A percentile compares a stretch with the other conserved stretches of the same genome.
These are phyloP conservation scores for Aotus griseimembra DNA, from an alignment of 2,797 vertebrate genomes.

Conservation along the genomic window DNA sequence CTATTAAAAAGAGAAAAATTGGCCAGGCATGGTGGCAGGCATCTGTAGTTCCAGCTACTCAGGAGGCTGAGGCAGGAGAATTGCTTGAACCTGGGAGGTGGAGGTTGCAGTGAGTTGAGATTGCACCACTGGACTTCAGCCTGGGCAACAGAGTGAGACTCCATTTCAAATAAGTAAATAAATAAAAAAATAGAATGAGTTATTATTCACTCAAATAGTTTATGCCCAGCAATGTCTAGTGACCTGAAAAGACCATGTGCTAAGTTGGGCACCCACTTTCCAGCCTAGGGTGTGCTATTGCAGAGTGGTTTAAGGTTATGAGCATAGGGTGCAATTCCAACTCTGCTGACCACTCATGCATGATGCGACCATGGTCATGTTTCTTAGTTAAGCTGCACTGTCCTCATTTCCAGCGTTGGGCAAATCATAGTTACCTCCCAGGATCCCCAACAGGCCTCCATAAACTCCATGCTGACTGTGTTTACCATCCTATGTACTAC, in stretches of 20 bases:
- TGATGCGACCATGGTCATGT: neutral
- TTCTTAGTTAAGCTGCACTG: neutral
- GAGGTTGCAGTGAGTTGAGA: too few relatives aligned
- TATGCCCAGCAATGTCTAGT: neutral
- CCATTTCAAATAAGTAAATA: neutral
- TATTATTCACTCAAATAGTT: neutral
- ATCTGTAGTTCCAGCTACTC: too few relatives aligned
- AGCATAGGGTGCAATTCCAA: neutral
- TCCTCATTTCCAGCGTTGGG: neutral
- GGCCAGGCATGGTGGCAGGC: too few relatives aligned
- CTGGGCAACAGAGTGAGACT: too few relatives aligned
- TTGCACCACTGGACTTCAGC: too few relatives aligned
- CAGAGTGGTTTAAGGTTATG: neutral
- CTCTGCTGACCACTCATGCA: neutral
- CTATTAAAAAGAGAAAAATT: too few relatives aligned
- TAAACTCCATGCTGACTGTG: neutral
- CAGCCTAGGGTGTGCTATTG: neutral
- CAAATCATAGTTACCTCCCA: neutral
- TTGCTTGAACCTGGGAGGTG: too few relatives aligned
- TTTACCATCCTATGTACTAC: neutral
- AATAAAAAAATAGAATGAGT: neutral
- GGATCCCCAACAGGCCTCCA: neutral
- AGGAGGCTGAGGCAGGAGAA: too few relatives aligned
- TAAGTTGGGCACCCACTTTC: neutral
- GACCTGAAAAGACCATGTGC: neutral